phyloP scores from a whole-genome alignment of 1,140 invertebrate genomes.

The Agrilus planipennis region DNA sequence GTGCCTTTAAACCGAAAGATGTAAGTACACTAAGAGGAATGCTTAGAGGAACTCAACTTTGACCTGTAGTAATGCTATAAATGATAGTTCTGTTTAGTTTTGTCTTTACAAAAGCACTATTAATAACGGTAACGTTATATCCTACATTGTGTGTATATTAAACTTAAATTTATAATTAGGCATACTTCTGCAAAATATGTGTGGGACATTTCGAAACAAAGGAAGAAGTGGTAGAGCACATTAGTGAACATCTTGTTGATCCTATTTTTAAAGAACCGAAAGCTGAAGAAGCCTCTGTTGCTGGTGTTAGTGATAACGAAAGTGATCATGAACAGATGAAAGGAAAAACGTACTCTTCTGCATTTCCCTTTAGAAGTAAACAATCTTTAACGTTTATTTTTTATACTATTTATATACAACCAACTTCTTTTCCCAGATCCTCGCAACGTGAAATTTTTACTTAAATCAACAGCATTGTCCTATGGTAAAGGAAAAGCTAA shows the following conservation, averaged over 20 bases:
- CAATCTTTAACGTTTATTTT: no score
- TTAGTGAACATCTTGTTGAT: background rate
- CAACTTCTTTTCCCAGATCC: no score
- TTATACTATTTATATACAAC: no score
- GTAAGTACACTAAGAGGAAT: slow-evolving; percentile 14
- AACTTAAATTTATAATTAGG: slow-evolving; percentile 9
- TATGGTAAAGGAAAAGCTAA: slow-evolving; percentile 6
- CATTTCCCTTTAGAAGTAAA: no score
- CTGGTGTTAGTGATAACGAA: slow-evolving; percentile 7
- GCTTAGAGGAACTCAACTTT: no score
- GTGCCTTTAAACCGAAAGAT: slow-evolving; percentile 16
- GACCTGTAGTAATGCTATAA: no score
- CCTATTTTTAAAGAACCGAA: no score
- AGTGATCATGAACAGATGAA: slow-evolving; percentile 2
- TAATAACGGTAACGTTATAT: background rate
- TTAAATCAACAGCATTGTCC: slow-evolving; percentile 8
- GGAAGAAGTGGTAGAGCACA: slow-evolving; percentile 6
- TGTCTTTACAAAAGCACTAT: no score
- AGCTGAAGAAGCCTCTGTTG: background rate
- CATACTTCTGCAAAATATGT: slow-evolving; percentile 16
- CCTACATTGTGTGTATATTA: no score
- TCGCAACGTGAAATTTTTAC: no score
- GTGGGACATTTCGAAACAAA: slow-evolving; percentile 7
- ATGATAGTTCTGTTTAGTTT: no score
- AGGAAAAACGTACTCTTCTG: no score